Evolutionary conservation across 2,113 vertebrate genomes (phyloP), one percentile per base, ranked within the genome.

Genomic region (Leuciscus idus): DNA sequence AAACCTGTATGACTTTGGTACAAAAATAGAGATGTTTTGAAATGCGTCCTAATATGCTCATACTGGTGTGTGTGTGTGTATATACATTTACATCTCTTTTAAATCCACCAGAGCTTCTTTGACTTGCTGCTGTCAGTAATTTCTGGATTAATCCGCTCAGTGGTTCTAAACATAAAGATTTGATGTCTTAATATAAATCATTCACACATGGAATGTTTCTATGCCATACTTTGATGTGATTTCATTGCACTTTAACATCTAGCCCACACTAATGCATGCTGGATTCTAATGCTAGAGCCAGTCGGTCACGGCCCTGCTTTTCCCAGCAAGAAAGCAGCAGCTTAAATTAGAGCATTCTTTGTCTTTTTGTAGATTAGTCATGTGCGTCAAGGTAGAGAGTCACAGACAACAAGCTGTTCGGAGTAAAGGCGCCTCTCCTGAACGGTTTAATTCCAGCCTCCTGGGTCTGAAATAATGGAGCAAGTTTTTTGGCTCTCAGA

Each of bases 391-490:
- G 62, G 66, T 82, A 36, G 36, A 76, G 52, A 57, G 48, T 23
- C 74, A 81, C 66, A 74, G 75, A 30, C 66, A 48, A 84, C 36
- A 50, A 64, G 46, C 39, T 57, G 62, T 30, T 36, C 33, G 59
- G 50, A 85, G 43, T 59, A n/a, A 55, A 52, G 85, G 26, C 48
- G 46, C 57, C 48, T 85, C 36, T 88, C 43, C 28, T 43, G 26
- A 33, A 72, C 9, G 43, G 26, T 86, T 85, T 85, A 80, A 84
- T 52, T n/a, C 50, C 76, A 62, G 61, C n/a, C 74, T 78, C 52
- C 48, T 76, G 21, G 88, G 43, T 62, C 55, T 84, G 48, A 84
- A 85, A 68, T 78, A 50, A 84, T 87, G 74, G 48, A 77, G 83
- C 76, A 21, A 0, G 52, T 52, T 79, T 57, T 33, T 66, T 43